Conservation (phyloP, 1,140 invertebrate genomes). For the Pomphorhynchus laevis region DNA sequence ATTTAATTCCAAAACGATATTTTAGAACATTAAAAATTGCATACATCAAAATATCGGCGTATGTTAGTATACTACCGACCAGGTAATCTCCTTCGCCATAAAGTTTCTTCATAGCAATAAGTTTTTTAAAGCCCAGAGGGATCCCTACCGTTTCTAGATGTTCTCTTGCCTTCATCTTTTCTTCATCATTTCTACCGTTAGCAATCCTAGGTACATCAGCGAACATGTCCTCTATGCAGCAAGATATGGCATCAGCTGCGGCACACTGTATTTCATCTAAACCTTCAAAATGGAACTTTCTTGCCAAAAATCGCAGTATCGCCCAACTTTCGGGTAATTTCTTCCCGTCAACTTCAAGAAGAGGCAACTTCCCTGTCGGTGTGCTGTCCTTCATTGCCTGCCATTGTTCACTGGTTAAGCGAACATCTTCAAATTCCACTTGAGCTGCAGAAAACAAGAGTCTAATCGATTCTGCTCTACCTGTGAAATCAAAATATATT, state of each 20-base stretch:
- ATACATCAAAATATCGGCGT: not conserved
- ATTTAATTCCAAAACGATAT: too few relatives aligned
- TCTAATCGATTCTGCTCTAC: conserved; percentile 11
- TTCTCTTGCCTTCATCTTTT: too few relatives aligned
- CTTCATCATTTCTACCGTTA: too few relatives aligned
- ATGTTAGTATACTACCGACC: not conserved
- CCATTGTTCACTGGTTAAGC: conserved; percentile 11
- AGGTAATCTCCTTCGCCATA: too few relatives aligned
- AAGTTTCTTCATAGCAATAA: too few relatives aligned
- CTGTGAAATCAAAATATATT: conserved; percentile 11
- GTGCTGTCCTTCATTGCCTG: conserved; percentile 11
- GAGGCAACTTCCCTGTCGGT: conserved; percentile 11
- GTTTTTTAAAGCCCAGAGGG: too few relatives aligned
- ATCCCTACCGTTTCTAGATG: too few relatives aligned
- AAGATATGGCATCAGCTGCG: conserved; percentile 6
- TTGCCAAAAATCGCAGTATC: not conserved
- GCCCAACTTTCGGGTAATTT: not conserved
- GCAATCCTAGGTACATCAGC: too few relatives aligned
- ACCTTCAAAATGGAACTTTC: conserved; percentile 3
- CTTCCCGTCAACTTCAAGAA: not conserved
- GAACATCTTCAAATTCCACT: conserved; percentile 12
- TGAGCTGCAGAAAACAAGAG: conserved; percentile 10
- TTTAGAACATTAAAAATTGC: not conserved
- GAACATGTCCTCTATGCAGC: not conserved
- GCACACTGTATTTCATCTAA: conserved; percentile 4